Base-by-base conservation (phyloP, 2,113 vertebrate genomes). In the Illadopsis cleaveri region DNA sequence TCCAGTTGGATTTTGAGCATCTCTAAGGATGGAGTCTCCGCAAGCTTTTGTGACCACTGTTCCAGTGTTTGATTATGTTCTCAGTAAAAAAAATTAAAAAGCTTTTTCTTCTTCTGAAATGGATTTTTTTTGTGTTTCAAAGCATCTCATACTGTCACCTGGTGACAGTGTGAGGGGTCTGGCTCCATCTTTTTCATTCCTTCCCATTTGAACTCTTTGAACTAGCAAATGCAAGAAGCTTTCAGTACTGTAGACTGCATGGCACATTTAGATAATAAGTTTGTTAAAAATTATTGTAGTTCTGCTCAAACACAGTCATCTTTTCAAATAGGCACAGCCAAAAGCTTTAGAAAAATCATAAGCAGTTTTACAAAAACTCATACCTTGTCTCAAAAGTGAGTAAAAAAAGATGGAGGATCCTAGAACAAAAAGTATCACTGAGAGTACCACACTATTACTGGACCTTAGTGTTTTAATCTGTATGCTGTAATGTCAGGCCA, bases 11-110 rank as follows among this genome's bases (percentile, higher is more conserved):
- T 68, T 82, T 61, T 68, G 20, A 60, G 23, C 30, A 68, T 35
- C 14, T 40, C 30, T 30, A 21, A 40, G 38, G 16, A 53, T 0
- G 1, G 23, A 33, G 19, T 51, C 5, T 66, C 20, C 0, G 0
- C 17, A 61, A 40, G 30, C 8, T 82, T 75, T 75, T 45, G 35
- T 51, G 9, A 25, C 28, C 24, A 21, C 28, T n/a, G 6, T 40
- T 70, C 30, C 19, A 54, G 15, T 40, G n/a, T 38, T 75, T 37
- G 27, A 44, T 73, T 44, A 18, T 24, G 4, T 53, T n/a, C 11
- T 25, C 38, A 30, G 7, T 10, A 38, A 75, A 24, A 45, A 33
- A 30, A 35, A 22, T n/a, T n/a, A n/a, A n/a, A n/a, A n/a, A n/a
- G 1, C 0, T 53, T 53, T 62, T 51, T 73, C 13, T 35, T 68